Evolutionary conservation across 2,888 invertebrate species (phyloP).

Genomic region (Fragum sueziense): DNA sequence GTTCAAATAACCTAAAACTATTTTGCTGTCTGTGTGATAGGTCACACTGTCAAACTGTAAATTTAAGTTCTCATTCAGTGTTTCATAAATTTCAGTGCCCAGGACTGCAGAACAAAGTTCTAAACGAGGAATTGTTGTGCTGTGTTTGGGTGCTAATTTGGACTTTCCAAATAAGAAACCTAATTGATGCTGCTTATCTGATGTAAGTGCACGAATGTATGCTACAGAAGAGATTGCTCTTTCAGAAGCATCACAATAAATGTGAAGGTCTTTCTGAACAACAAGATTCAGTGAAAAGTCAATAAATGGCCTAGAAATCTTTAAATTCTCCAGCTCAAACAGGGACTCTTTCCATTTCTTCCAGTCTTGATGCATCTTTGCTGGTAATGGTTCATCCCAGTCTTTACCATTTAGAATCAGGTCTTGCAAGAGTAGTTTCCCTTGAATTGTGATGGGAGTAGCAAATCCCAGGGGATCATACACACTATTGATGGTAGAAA

Average conservation of each 20-base stretch:
- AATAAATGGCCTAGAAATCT: not conserved
- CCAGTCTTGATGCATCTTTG: not conserved
- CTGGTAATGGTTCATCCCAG: slow-evolving; percentile 56
- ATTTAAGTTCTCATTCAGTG: not conserved
- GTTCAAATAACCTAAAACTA: not conserved
- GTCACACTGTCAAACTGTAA: not conserved
- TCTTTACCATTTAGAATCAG: slow-evolving; percentile 38
- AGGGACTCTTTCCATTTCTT: not conserved
- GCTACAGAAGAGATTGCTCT: not conserved
- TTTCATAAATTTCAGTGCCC: not conserved
- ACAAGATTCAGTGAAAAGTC: not conserved
- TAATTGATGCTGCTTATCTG: not conserved
- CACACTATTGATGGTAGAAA: slow-evolving; percentile 56
- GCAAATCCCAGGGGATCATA: slow-evolving; percentile 62
- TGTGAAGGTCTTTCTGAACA: not conserved
- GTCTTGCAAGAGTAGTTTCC: slow-evolving; percentile 58
- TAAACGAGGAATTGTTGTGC: slow-evolving; percentile 2
- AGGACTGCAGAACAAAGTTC: slow-evolving; percentile 9
- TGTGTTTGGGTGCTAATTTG: not conserved
- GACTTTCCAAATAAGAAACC: slow-evolving; percentile 7
- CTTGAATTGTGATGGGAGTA: slow-evolving; percentile 37
- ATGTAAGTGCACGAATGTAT: not conserved
- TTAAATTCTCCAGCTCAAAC: not conserved
- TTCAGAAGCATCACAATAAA: not conserved
- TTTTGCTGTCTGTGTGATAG: slow-evolving; percentile 6